Evolutionary conservation across 2,888 invertebrate genomes (phyloP).

Genomic region (Drosophila buzzatii): DNA sequence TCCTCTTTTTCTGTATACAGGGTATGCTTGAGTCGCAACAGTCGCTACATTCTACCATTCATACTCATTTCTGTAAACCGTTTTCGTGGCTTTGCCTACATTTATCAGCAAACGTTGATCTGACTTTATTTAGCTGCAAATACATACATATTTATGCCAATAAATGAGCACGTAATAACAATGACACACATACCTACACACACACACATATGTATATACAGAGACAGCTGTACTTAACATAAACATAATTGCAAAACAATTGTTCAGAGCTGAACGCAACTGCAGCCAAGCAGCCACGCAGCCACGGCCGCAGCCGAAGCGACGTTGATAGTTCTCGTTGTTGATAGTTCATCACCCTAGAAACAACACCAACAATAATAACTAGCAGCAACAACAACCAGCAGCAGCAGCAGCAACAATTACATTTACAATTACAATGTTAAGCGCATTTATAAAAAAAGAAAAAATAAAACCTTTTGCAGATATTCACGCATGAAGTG

Average conservation of each 20-base stretch:
- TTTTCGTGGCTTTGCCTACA: slow-evolving; percentile 56
- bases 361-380: slow-evolving; percentile 21
- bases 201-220: slow-evolving; percentile 4
- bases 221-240: slow-evolving; percentile 46
- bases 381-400: slow-evolving; percentile 35
- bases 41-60: not conserved
- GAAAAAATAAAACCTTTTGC: slow-evolving; percentile 54
- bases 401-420: slow-evolving; percentile 35
- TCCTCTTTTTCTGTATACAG: not conserved
- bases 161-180: slow-evolving; percentile 75
- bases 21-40: slow-evolving; percentile 14
- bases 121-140: slow-evolving; percentile 56
- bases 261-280: slow-evolving; percentile 40
- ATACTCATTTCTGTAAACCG: slow-evolving; percentile 40
- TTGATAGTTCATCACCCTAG: slow-evolving; percentile 67
- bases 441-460: slow-evolving; percentile 66
- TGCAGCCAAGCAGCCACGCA: slow-evolving; percentile 13
- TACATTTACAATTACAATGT: slow-evolving; percentile 39
- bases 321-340: slow-evolving; percentile 27
- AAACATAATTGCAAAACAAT: slow-evolving; percentile 73
- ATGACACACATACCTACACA: slow-evolving; percentile 54
- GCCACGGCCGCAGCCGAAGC: slow-evolving; percentile 16
- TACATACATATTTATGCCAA: slow-evolving; percentile 68
- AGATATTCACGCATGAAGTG: slow-evolving; percentile 82
- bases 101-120: slow-evolving; percentile 72